Conservation (phyloP, 1,140 invertebrate genomes). For the Pissodes strobi region DNA sequence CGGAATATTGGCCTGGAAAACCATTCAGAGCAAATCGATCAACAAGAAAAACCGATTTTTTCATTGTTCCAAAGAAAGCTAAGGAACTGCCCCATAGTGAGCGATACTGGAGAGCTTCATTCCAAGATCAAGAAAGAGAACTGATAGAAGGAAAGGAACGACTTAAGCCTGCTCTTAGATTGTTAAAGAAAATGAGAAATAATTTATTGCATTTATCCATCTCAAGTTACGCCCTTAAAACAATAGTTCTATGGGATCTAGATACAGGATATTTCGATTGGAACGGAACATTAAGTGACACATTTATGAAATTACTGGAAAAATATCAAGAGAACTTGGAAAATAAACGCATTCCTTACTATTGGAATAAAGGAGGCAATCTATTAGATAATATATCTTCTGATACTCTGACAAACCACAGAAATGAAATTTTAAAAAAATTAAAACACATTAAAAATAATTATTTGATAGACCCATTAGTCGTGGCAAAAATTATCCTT, state of each 20-base stretch:
- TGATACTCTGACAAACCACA: background rate
- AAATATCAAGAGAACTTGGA: slow-evolving; percentile 52
- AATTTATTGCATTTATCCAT: slow-evolving; percentile 52
- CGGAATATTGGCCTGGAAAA: slow-evolving; percentile 37
- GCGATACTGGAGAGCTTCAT: slow-evolving; percentile 47
- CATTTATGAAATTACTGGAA: slow-evolving; percentile 51
- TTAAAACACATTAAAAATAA: background rate
- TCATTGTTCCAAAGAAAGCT: slow-evolving; percentile 50
- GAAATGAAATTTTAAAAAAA: background rate
- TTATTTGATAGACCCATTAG: background rate
- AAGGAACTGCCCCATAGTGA: slow-evolving; percentile 3
- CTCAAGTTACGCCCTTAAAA: slow-evolving; percentile 61
- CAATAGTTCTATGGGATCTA: slow-evolving; percentile 56
- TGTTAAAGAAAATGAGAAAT: slow-evolving; percentile 56
- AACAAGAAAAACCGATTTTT: slow-evolving; percentile 30
- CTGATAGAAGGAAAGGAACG: slow-evolving; percentile 36
- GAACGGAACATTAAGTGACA: background rate
- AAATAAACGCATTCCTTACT: slow-evolving; percentile 55
- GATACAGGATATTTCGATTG: slow-evolving; percentile 24
- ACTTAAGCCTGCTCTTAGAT: slow-evolving; percentile 42
- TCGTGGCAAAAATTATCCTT: slow-evolving; percentile 2
- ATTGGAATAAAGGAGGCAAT: slow-evolving; percentile 57
- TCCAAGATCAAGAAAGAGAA: slow-evolving; percentile 47
- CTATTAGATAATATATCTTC: slow-evolving; percentile 36
- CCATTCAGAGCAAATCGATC: slow-evolving; percentile 37